Evolutionary conservation across 2,888 invertebrate species (phyloP), one percentile per base, ranked within the genome.

Genomic region (Volucella inanis): DNA sequence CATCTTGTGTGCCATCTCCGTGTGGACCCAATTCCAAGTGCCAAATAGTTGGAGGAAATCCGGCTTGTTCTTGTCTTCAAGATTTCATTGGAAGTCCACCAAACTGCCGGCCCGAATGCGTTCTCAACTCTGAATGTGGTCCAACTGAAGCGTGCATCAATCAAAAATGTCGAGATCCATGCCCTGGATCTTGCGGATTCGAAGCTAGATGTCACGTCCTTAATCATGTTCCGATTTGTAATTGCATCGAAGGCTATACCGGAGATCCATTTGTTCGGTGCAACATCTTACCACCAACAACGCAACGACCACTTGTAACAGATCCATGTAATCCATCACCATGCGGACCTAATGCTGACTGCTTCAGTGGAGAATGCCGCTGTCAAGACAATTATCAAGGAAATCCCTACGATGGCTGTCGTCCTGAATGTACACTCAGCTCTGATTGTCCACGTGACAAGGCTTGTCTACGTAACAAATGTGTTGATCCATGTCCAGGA

Each of bases 21-120:
- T 97, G 97, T 89, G 97, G 97, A 18, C 95, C 96, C 1, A 96
- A 97, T 90, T 95, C 97, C 0, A 94, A 95, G 81, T 97, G 97
- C 89, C 96, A 96, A 90, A 93, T 96, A 85, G 93, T 95, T 86
- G 94, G 94, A 45, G 95, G 94, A 87, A 95, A 93, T 88, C 96
- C 95, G 75, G 96, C 95, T 1, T 97, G 97, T 89, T 96, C 96
- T 0, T 97, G 97, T 90, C 92, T 95, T 62, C 94, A 94, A n/a
- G 94, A 95, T 88, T 96, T 94, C 88, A 94, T 95, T 50, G 97
- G 97, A n/a, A 94, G 94, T 18, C 97, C 96, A 72, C 96, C 96
- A 1, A 94, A 94, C 71, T 97, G 96, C 89, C 93, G 96, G 81
- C 96, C 96, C 0, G 96, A 97, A 92, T 97, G 97, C 90, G 94